Percentiles rank a stretch among this genome's conserved stretches.
Evolutionary conservation across 1,140 invertebrate genomes (phyloP).

Genomic region (Wiebesia pumilae): DNA sequence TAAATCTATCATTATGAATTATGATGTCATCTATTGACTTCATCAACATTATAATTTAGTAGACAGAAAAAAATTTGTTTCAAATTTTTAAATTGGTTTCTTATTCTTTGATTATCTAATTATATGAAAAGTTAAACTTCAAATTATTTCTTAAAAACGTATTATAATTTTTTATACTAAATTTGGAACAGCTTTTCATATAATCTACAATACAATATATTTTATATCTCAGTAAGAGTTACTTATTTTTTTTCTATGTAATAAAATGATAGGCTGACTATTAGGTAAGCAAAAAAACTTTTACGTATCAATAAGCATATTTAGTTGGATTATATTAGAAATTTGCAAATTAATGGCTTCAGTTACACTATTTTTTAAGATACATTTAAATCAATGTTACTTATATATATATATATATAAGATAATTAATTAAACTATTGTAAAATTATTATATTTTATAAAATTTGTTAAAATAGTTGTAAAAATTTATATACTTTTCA

Average conservation of each 20-base stretch:
- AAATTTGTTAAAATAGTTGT: too few species aligned
- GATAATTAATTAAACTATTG: too few species aligned
- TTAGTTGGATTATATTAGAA: too few species aligned
- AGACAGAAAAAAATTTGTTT: neutral
- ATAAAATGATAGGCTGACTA: neutral
- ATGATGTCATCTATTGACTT: neutral
- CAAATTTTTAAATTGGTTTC: neutral
- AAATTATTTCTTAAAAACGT: too few species aligned
- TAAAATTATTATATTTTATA: too few species aligned
- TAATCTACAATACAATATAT: neutral
- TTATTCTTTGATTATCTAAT: slow-evolving; percentile 28
- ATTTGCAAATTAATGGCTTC: neutral
- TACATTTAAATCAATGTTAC: neutral
- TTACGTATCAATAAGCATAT: too few species aligned
- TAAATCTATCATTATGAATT: neutral
- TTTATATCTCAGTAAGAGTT: slow-evolving; percentile 43
- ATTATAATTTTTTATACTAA: too few species aligned
- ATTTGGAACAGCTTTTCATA: slow-evolving; percentile 13
- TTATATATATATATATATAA: neutral
- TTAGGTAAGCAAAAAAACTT: neutral
- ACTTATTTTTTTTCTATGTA: neutral
- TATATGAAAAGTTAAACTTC: neutral
- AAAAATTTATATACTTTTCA: too few species aligned
- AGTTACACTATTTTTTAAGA: neutral
- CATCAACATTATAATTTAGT: neutral